These are phyloP conservation scores for Fregetta grallaria DNA, from an alignment of 2,113 vertebrate genomes.

Conservation along the genomic window DNA sequence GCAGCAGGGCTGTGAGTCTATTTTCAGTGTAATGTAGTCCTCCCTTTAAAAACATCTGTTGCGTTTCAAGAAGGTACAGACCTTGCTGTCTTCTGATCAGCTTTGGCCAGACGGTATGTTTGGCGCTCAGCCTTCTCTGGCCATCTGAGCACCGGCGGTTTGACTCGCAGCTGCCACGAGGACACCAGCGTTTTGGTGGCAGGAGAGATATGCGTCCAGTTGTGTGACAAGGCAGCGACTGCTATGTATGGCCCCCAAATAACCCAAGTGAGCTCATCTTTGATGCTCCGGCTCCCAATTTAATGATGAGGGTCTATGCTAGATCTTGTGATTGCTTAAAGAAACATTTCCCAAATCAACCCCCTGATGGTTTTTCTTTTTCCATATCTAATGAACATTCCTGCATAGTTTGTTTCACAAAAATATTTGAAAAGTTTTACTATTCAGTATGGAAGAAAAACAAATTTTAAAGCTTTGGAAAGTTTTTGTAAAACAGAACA, in stretches of 20 bases:
- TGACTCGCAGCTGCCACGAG: not conserved
- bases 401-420: not conserved
- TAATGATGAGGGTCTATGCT: not conserved
- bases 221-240: not conserved
- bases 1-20: not conserved
- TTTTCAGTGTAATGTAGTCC: not conserved
- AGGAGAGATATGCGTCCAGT: not conserved
- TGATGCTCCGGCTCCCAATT: not conserved
- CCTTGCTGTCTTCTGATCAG: not conserved
- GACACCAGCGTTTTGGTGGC: not conserved
- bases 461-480: not conserved
- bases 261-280: not conserved
- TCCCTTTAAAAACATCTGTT: not conserved
- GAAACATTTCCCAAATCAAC: not conserved
- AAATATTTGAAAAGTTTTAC: not conserved
- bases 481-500: not conserved
- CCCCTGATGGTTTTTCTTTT: not conserved
- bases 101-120: not conserved
- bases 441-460: not conserved
- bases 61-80: not conserved
- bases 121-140: not conserved
- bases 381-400: not conserved
- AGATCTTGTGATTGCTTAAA: not conserved
- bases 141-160: not conserved
- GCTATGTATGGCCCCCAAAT: accelerated